Conservation (phyloP, 2,888 invertebrate genomes). For the Oegoconia quadripuncta region DNA sequence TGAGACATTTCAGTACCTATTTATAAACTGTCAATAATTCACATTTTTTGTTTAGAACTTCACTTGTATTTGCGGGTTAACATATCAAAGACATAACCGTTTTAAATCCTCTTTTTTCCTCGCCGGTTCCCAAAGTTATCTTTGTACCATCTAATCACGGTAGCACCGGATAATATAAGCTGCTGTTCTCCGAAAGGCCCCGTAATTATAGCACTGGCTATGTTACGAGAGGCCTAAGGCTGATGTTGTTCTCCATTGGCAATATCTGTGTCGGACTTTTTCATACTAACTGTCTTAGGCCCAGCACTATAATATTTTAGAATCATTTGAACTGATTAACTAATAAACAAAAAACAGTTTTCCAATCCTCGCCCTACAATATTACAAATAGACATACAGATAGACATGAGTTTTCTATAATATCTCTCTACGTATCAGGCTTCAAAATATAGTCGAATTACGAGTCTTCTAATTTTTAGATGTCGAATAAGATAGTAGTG, state of each 20-base stretch:
- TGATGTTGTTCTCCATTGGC: slow-evolving; percentile 14
- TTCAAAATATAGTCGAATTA: no score
- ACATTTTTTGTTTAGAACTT: neutral
- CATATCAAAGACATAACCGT: slow-evolving; percentile 5
- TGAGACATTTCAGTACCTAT: no score
- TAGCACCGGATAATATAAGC: slow-evolving; percentile 52
- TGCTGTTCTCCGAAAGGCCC: slow-evolving; percentile 50
- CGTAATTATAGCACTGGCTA: slow-evolving; percentile 52
- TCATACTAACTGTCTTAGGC: neutral
- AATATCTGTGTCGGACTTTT: slow-evolving; percentile 1
- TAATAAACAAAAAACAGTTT: no score
- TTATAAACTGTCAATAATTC: neutral
- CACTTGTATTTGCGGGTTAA: no score
- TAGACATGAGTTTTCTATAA: no score
- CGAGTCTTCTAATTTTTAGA: no score
- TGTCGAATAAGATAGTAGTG: no score
- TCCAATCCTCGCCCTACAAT: no score
- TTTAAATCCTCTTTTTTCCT: slow-evolving; percentile 24
- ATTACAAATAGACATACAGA: no score
- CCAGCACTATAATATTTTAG: no score
- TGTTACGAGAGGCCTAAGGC: slow-evolving; percentile 42
- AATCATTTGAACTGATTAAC: no score
- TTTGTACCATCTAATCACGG: slow-evolving; percentile 66
- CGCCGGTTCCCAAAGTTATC: slow-evolving; percentile 42
- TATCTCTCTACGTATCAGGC: no score